Evolutionary conservation across 1,140 invertebrate species (phyloP).

Genomic region (Cylas formicarius): DNA sequence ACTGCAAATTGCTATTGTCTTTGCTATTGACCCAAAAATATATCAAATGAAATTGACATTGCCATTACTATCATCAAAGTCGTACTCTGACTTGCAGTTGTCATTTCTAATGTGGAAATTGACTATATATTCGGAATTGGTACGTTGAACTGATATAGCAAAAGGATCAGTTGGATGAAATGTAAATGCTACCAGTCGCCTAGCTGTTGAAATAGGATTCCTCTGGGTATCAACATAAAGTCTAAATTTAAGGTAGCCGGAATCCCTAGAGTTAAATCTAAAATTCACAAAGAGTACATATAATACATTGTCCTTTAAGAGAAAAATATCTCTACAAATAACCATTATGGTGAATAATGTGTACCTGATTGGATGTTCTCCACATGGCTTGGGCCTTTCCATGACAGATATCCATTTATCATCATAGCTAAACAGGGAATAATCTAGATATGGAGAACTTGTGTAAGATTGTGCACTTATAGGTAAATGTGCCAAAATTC

Average conservation of each 20-base stretch:
- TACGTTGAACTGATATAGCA: slow-evolving; percentile 90
- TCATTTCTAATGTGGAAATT: slow-evolving; percentile 82
- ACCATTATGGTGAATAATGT: too few species aligned
- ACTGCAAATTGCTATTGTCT: too few species aligned
- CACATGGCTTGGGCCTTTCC: slow-evolving; percentile 90
- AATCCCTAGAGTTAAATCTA: slow-evolving; percentile 79
- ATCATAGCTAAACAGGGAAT: slow-evolving; percentile 90
- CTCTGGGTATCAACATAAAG: slow-evolving; percentile 72
- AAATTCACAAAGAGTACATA: slow-evolving; percentile 7
- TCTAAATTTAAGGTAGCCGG: slow-evolving; percentile 80
- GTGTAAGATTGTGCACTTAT: slow-evolving; percentile 93
- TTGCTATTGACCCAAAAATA: too few species aligned
- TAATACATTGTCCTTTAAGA: neutral
- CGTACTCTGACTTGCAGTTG: slow-evolving; percentile 17
- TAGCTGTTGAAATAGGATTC: slow-evolving; percentile 51
- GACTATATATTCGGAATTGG: slow-evolving; percentile 91
- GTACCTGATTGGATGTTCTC: slow-evolving; percentile 85
- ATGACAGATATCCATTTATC: slow-evolving; percentile 94
- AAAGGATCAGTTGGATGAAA: slow-evolving; percentile 96
- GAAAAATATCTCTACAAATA: neutral
- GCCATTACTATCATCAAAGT: slow-evolving; percentile 11
- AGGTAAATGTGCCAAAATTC: slow-evolving; percentile 85
- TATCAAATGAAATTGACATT: too few species aligned
- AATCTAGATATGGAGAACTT: slow-evolving; percentile 87
- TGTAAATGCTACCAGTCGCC: slow-evolving; percentile 91